These are phyloP conservation scores for Machaerirhynchus nigripectus DNA, from an alignment of 2,113 vertebrate genomes.

Conservation along the genomic window DNA sequence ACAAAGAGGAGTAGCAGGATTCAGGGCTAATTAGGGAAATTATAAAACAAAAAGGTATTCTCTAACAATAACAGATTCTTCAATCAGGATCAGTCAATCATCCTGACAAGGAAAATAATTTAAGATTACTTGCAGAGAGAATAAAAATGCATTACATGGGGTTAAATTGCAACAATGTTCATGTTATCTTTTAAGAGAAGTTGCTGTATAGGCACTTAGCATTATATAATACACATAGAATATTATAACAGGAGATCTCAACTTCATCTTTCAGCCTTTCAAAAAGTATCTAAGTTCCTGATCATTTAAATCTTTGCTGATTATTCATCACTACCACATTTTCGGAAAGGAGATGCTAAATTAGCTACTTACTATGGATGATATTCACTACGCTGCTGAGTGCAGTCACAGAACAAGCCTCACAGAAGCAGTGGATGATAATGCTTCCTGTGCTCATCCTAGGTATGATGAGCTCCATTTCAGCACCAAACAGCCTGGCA, in stretches of 20 bases:
- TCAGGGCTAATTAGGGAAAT: conserved; percentile 32
- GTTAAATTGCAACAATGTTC: not conserved
- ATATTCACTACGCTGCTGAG: not conserved
- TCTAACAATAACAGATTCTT: not conserved
- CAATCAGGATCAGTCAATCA: conserved; percentile 32
- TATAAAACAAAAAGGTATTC: conserved; percentile 28
- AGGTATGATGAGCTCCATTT: not conserved
- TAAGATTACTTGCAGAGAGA: not conserved
- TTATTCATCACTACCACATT: conserved; percentile 27
- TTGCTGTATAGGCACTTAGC: not conserved
- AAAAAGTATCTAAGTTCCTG: not conserved
- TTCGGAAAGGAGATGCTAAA: conserved; percentile 17
- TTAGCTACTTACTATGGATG: conserved; percentile 44
- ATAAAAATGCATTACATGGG: not conserved
- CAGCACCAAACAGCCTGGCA: not conserved
- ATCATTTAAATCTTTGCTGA: not conserved
- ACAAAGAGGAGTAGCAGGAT: not conserved
- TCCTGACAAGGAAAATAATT: conserved; percentile 27
- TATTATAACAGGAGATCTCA: not conserved
- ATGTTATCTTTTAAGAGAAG: not conserved
- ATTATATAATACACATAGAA: not conserved
- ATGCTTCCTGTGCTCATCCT: not conserved
- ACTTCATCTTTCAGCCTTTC: not conserved
- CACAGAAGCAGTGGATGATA: not conserved
- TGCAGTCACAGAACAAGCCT: not conserved